These are phyloP conservation scores for Calliopum simillimum DNA, from an alignment of 2,888 invertebrate species.

Conservation along the genomic window DNA sequence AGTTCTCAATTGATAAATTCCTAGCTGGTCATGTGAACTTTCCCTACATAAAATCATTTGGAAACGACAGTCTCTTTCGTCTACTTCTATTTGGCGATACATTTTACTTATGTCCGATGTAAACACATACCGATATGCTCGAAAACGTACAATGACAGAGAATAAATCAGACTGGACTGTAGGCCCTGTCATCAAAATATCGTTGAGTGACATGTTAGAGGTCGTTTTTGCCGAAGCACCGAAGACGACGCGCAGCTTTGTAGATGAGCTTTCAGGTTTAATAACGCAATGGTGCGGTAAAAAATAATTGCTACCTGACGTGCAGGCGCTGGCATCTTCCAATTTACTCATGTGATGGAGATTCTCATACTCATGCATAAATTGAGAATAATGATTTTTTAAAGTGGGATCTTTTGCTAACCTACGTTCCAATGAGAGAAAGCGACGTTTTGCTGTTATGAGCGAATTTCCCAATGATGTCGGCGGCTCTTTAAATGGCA, in stretches of 20 bases:
- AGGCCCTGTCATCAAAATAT: too few relatives aligned
- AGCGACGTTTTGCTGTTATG: constrained; percentile 12
- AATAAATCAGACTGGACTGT: constrained; percentile 12
- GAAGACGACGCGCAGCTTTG: constrained; percentile 41
- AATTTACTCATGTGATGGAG: constrained; percentile 1
- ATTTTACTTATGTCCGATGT: constrained; percentile 36
- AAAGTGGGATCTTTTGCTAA: background rate
- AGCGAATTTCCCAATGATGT: constrained; percentile 31
- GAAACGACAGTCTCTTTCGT: constrained; percentile 29
- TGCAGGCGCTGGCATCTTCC: background rate
- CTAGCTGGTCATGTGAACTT: constrained; percentile 3
- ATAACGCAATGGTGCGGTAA: constrained; percentile 42
- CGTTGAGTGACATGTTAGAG: constrained; percentile 38
- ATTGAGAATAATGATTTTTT: background rate
- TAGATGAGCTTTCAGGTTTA: constrained; percentile 37
- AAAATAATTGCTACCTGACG: constrained; percentile 32
- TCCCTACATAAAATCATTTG: constrained; percentile 38
- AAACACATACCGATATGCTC: constrained; percentile 21
- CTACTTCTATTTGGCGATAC: constrained; percentile 36
- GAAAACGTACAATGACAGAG: background rate
- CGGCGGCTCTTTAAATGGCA: background rate
- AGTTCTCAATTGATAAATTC: constrained; percentile 34
- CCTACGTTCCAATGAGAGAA: constrained; percentile 20
- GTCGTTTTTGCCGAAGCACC: constrained; percentile 39
- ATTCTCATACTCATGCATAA: background rate